Conservation (phyloP, 2,888 invertebrate species). For the Hyles lineata region DNA sequence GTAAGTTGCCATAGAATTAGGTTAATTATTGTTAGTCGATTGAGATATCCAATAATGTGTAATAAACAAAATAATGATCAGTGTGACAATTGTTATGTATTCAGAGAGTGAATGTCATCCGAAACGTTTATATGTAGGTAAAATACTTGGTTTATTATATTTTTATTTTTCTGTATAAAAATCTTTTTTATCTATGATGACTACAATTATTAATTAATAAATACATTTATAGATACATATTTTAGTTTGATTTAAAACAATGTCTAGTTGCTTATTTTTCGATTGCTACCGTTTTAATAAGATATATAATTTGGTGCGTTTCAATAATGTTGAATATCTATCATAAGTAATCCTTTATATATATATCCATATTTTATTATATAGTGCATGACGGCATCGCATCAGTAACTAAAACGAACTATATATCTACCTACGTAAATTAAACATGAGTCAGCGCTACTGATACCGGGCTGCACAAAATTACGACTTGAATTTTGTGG, state of each 20-base stretch:
- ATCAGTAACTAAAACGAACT: too few species aligned
- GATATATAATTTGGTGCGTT: too few species aligned
- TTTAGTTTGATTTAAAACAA: not conserved
- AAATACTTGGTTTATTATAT: conserved; percentile 2
- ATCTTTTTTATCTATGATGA: conserved; percentile 24
- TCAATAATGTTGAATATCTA: too few species aligned
- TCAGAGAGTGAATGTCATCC: not conserved
- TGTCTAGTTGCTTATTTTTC: not conserved
- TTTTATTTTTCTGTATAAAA: conserved; percentile 28
- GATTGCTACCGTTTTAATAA: not conserved
- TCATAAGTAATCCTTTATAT: not conserved
- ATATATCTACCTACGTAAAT: too few species aligned
- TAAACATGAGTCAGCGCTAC: too few species aligned
- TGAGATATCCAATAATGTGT: conserved; percentile 6
- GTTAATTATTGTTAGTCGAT: not conserved
- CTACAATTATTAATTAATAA: conserved; percentile 21
- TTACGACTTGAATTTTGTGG: too few species aligned
- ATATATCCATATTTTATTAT: too few species aligned
- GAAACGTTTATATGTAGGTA: not conserved
- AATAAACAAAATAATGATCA: not conserved
- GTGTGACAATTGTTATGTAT: conserved; percentile 5
- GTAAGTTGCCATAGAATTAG: conserved; percentile 33
- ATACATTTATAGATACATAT: conserved; percentile 5
- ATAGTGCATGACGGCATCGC: too few species aligned
- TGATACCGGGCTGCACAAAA: too few species aligned